Conservation (phyloP, 2,113 vertebrate genomes). For the Silurus meridionalis region DNA sequence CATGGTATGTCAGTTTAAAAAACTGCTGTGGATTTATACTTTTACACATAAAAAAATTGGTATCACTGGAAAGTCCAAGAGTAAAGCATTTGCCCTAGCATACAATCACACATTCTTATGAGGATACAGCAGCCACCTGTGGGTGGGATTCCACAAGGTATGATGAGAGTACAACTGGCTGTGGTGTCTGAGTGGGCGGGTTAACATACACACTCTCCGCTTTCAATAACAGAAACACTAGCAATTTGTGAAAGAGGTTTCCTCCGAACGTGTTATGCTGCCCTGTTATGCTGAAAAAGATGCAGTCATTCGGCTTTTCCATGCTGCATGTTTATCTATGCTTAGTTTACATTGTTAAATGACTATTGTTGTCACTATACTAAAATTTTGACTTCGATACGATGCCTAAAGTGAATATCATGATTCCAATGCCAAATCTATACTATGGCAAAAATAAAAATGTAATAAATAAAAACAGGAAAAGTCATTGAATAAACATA, state of each 20-base stretch:
- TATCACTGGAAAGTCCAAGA: accelerated
- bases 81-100: not conserved
- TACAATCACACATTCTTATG: not conserved
- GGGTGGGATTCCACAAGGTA: not conserved
- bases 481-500: too few species aligned
- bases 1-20: not conserved
- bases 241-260: not conserved
- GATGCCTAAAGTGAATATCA: too few species aligned
- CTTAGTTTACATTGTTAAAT: too few species aligned
- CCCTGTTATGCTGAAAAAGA: not conserved
- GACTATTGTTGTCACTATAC: too few species aligned
- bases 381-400: too few species aligned
- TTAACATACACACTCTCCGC: not conserved
- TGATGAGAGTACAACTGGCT: not conserved
- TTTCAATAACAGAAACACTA: not conserved
- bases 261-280: not conserved
- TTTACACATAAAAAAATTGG: not conserved
- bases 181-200: not conserved
- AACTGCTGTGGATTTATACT: not conserved
- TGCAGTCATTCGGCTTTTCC: not conserved
- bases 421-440: too few species aligned
- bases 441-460: too few species aligned
- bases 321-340: too few species aligned
- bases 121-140: not conserved
- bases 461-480: too few species aligned